These are phyloP conservation scores for Tetrao urogallus DNA, from an alignment of 2,113 vertebrate genomes.

Conservation along the genomic window DNA sequence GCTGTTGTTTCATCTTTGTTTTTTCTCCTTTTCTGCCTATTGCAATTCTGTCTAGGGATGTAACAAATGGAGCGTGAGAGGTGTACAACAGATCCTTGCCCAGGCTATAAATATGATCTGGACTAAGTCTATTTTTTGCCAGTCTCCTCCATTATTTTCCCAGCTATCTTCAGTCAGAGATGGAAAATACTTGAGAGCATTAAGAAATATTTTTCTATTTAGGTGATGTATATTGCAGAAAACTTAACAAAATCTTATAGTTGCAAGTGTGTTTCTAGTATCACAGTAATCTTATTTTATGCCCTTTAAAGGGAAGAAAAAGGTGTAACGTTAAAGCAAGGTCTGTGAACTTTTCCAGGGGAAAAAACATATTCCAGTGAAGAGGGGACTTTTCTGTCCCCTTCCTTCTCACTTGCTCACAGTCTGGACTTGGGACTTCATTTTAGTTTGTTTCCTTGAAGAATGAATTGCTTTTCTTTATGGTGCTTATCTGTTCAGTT, in stretches of 20 bases:
- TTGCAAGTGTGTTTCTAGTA: background rate
- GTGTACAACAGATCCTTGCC: background rate
- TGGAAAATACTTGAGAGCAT: background rate
- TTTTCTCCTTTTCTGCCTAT: background rate
- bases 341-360: background rate
- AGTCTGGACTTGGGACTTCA: background rate
- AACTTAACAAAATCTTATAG: accelerated
- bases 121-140: background rate
- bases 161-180: background rate
- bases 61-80: background rate
- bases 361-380: background rate
- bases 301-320: background rate
- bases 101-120: background rate
- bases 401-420: background rate
- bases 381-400: background rate
- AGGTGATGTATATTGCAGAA: background rate
- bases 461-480: background rate
- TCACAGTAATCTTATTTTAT: background rate
- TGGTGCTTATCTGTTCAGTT: background rate
- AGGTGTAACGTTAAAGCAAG: background rate
- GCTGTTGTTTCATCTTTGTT: background rate
- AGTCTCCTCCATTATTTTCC: background rate
- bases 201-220: background rate
- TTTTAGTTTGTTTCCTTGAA: conserved; percentile 3
- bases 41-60: background rate